Evolutionary conservation across 1,140 invertebrate species (phyloP).

Genomic region (Diploscapter pachys): DNA sequence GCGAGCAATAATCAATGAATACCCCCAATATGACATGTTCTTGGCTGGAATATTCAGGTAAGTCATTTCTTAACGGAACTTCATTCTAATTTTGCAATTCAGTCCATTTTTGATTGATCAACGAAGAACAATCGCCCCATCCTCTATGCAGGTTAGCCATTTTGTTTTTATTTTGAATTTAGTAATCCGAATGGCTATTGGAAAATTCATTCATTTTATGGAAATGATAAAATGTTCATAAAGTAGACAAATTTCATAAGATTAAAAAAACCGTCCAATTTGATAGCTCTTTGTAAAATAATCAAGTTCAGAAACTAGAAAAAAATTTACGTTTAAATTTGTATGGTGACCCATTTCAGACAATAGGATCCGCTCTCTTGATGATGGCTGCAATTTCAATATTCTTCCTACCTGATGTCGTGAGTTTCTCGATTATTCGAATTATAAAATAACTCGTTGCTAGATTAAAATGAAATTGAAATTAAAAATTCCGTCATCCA

Average conservation of each 20-base stretch:
- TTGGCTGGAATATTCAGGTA: constrained; percentile 50
- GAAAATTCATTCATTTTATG: neutral
- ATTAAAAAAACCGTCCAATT: too few species aligned
- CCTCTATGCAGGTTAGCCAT: constrained; percentile 58
- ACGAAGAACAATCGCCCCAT: constrained; percentile 54
- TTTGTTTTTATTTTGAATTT: constrained; percentile 35
- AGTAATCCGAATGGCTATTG: neutral
- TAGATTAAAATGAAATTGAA: too few species aligned
- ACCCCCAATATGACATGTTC: constrained; percentile 56
- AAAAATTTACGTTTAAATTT: too few species aligned
- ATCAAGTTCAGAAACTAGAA: too few species aligned
- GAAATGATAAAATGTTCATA: too few species aligned
- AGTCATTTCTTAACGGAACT: neutral
- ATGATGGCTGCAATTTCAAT: constrained; percentile 57
- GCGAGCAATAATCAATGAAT: constrained; percentile 53
- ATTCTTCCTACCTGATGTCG: constrained; percentile 53
- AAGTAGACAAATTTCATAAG: too few species aligned
- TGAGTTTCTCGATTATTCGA: neutral
- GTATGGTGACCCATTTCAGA: constrained; percentile 28
- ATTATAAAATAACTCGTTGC: neutral
- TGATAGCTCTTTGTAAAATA: too few species aligned
- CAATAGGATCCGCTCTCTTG: constrained; percentile 51
- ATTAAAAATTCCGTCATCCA: too few species aligned
- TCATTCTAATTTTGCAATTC: neutral
- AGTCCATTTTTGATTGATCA: constrained; percentile 57